Base-by-base conservation (phyloP, 2,113 vertebrate genomes). In the Oryzias javanicus region DNA sequence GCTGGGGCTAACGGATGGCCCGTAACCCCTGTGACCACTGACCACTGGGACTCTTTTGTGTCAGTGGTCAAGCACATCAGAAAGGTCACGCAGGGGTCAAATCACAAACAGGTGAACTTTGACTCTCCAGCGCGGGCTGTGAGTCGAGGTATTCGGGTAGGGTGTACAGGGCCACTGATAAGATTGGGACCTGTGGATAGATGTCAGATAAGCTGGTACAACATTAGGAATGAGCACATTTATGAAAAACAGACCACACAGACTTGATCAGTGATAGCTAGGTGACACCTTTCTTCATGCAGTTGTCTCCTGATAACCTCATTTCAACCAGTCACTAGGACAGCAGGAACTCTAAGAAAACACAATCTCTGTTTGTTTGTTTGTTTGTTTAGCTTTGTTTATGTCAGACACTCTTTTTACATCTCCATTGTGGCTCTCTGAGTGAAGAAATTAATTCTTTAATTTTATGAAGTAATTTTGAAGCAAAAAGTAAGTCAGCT, bases 31-130 rank as follows among this genome's bases (percentile, higher is more conserved):
- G 49, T 35, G 67, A 79, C 61, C 75, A 70, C 56, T 6, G 60
- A 44, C 68, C 65, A 83, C 83, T 82, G 85, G 83, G 75, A 52
- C 49, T 65, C 78, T 60, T 84, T 86, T 88, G 80, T 89, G 67
- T 16, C 40, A 72, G 51, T 14, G 81, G 80, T 76, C 79, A 70
- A 67, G 81, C 81, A 60, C 79, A 80, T 74, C 76, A 72, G 65
- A 47, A 75, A 76, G 80, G 81, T 76, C 79, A 49, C 0, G 4
- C 20, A 19, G 62, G 50, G 76, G 81, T 78, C 76, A 76, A 63
- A 78, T 76, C 64, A 42, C 58, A 68, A 70, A 79, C 81, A 83
- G 81, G 74, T 51, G 82, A 87, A 71, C 82, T 85, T 60, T 87
- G 73, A 83, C 80, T 84, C 62, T 20, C 8, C 5, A 19, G 59